These are phyloP conservation scores for Aphodius granarius DNA, from an alignment of 2,888 invertebrate species.

Conservation along the genomic window DNA sequence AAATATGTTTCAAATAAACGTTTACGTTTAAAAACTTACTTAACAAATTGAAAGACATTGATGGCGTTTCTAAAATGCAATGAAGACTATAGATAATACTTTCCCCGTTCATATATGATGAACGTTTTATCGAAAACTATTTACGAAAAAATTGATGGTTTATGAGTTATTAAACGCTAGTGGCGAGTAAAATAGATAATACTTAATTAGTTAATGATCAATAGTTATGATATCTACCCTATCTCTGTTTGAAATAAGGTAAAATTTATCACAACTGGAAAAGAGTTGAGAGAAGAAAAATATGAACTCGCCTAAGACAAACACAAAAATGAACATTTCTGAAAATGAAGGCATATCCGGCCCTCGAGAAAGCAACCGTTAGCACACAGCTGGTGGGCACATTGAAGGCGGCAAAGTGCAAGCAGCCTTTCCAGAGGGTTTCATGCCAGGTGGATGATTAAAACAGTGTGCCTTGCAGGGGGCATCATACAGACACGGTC, in stretches of 20 bases:
- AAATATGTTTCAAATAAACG: no score
- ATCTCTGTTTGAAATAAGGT: background rate
- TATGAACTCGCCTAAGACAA: conserved; percentile 20
- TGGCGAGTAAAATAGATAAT: no score
- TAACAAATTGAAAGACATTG: no score
- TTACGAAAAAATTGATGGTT: no score
- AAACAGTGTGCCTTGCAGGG: conserved; percentile 51
- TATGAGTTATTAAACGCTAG: no score
- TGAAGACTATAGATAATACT: no score
- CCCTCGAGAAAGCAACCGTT: background rate
- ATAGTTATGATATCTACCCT: no score
- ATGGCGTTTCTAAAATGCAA: no score
- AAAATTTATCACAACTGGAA: background rate
- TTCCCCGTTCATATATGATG: no score
- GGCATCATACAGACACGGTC: conserved; percentile 46
- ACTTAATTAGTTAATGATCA: no score
- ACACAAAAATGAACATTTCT: conserved; percentile 5
- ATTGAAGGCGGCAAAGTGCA: conserved; percentile 1
- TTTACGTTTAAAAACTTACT: no score
- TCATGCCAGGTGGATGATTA: conserved; percentile 46
- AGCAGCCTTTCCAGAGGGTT: conserved; percentile 28
- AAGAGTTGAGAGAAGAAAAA: background rate
- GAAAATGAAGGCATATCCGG: conserved; percentile 14
- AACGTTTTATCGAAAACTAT: no score
- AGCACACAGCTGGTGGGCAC: background rate